Evolutionary conservation across 2,797 vertebrate species (phyloP).

Genomic region (Sebastolobus alascanus): DNA sequence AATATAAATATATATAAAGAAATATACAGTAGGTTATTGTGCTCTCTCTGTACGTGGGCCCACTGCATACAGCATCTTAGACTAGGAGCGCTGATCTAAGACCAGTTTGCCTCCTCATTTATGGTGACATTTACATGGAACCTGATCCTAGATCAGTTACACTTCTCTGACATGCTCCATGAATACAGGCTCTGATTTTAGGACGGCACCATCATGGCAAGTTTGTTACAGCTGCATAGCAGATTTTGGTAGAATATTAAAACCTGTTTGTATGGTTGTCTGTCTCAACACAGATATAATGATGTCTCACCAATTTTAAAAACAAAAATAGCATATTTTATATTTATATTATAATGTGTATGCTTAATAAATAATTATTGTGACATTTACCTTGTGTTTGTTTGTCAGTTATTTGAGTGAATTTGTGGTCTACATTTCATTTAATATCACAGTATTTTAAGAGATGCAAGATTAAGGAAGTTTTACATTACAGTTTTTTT

Average conservation of each 20-base stretch:
- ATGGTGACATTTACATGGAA: conserved; percentile 52
- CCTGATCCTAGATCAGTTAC: conserved; percentile 66
- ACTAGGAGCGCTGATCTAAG: conserved; percentile 70
- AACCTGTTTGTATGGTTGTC: conserved; percentile 89
- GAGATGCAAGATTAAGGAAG: not conserved
- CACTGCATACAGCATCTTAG: conserved; percentile 74
- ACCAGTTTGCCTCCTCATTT: conserved; percentile 67
- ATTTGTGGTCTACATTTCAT: not conserved
- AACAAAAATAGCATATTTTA: conserved; percentile 91
- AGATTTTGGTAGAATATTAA: conserved; percentile 94
- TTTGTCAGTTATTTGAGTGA: conserved; percentile 35
- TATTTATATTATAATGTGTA: conserved; percentile 92
- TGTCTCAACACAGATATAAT: conserved; percentile 91
- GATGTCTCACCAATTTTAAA: conserved; percentile 92
- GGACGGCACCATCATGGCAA: conserved; percentile 89
- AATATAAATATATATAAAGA: conserved; percentile 71
- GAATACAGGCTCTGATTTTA: conserved; percentile 85
- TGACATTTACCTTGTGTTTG: conserved; percentile 82
- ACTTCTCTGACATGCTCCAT: conserved; percentile 59
- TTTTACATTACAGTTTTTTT: not conserved
- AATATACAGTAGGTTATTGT: conserved; percentile 78
- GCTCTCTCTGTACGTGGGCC: conserved; percentile 81
- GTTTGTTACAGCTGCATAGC: conserved; percentile 94
- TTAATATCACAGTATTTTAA: not conserved
- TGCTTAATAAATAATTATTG: conserved; percentile 91